Evolutionary conservation across 2,888 invertebrate species (phyloP).

Genomic region (Odontomyia ornata): DNA sequence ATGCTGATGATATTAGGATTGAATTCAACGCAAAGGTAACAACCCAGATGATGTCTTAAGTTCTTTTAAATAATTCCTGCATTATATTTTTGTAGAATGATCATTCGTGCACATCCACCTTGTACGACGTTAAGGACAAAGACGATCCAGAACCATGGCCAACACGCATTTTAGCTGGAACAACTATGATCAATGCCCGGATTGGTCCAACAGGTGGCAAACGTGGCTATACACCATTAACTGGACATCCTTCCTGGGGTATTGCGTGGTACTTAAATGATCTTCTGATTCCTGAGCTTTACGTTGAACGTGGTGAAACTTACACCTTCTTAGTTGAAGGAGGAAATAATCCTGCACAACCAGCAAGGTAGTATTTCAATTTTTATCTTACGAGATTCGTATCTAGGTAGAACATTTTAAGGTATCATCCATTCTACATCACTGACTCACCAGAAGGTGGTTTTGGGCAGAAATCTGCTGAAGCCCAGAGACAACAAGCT

Average conservation of each 20-base stretch:
- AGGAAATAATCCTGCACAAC: constrained; percentile 80
- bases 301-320: constrained; percentile 84
- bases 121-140: constrained; percentile 71
- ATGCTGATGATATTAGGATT: constrained; percentile 74
- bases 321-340: constrained; percentile 90
- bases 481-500: constrained; percentile 75
- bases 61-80: neutral
- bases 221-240: constrained; percentile 81
- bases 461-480: constrained; percentile 78
- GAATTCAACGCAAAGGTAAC: constrained; percentile 75
- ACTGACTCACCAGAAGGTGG: constrained; percentile 88
- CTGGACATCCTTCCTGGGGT: constrained; percentile 86
- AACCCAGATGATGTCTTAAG: neutral
- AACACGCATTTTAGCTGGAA: constrained; percentile 70
- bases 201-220: constrained; percentile 88
- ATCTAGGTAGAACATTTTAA: constrained; percentile 53
- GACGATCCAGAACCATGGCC: constrained; percentile 75
- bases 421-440: constrained; percentile 92
- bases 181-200: constrained; percentile 73
- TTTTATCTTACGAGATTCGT: neutral
- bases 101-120: constrained; percentile 75
- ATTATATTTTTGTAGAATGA: constrained; percentile 69
- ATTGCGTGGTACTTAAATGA: constrained; percentile 95
- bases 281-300: constrained; percentile 86
- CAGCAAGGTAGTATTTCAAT: constrained; percentile 69